Evolutionary conservation across 2,888 invertebrate species (phyloP).

Genomic region (Caenorhabditis doughertyi): DNA sequence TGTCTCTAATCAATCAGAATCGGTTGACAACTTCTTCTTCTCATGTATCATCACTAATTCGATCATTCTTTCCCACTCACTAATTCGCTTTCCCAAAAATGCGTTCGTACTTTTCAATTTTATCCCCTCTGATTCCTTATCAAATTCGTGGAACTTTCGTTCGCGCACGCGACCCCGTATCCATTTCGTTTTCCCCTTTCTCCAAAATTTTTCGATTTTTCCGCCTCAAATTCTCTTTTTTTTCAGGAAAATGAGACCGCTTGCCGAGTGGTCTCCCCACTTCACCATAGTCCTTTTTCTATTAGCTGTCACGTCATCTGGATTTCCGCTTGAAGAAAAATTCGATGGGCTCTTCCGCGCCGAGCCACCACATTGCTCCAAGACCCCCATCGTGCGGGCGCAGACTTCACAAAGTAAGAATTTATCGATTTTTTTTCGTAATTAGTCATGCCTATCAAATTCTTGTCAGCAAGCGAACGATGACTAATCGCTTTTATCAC

Average conservation of each 20-base stretch:
- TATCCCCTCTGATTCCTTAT: conserved; percentile 14
- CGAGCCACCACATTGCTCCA: conserved; percentile 75
- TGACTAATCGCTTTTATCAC: conserved; percentile 32
- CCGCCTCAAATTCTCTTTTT: not conserved
- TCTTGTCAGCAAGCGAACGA: not conserved
- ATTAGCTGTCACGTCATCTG: not conserved
- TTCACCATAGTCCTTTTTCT: not conserved
- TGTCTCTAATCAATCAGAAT: conserved; percentile 49
- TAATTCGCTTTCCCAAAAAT: not conserved
- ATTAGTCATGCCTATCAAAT: conserved; percentile 4
- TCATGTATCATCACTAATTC: conserved; percentile 58
- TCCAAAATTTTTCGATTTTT: not conserved
- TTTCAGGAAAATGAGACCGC: conserved; percentile 49
- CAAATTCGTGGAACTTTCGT: conserved; percentile 33
- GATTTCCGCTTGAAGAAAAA: conserved; percentile 58
- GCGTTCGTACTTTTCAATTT: conserved; percentile 38
- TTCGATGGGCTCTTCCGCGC: conserved; percentile 68
- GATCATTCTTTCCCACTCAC: conserved; percentile 34
- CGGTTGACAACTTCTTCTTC: too few species aligned
- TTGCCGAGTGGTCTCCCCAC: conserved; percentile 48
- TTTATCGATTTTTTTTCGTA: too few species aligned
- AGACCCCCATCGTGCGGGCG: conserved; percentile 71
- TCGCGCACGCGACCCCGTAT: conserved; percentile 24
- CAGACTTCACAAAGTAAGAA: conserved; percentile 69
- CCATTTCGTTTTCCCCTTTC: not conserved